Evolutionary conservation across 1,140 invertebrate genomes (phyloP).

Genomic region (Pogonomyrmex barbatus): DNA sequence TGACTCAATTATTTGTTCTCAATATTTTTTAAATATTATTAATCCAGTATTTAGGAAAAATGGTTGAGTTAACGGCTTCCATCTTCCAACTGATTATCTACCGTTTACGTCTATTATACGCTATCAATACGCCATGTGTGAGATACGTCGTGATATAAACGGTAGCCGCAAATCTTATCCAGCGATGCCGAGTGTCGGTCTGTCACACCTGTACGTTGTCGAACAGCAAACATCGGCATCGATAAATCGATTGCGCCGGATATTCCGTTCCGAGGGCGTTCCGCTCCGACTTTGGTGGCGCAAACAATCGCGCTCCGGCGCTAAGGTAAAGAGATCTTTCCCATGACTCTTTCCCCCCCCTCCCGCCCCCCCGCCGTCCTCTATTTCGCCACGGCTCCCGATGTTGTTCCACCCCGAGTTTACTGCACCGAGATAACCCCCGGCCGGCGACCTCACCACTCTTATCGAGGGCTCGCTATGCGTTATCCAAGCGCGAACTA

Average conservation of each 20-base stretch:
- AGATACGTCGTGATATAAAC: slow-evolving; percentile 5
- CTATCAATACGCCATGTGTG: slow-evolving; percentile 6
- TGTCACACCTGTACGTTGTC: slow-evolving; percentile 37
- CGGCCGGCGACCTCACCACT: slow-evolving; percentile 73
- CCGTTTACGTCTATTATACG: background rate
- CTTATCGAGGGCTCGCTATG: slow-evolving; percentile 79
- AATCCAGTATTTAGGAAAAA: background rate
- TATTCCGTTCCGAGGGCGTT: slow-evolving; percentile 43
- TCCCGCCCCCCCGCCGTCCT: background rate
- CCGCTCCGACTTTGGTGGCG: slow-evolving; percentile 64
- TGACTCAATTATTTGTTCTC: no score
- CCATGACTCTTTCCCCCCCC: slow-evolving; percentile 68
- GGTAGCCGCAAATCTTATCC: slow-evolving; percentile 48
- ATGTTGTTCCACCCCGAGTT: slow-evolving; percentile 81
- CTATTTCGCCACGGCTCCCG: slow-evolving; percentile 26
- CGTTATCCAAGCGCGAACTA: slow-evolving; percentile 80
- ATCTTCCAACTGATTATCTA: background rate
- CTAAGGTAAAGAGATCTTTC: slow-evolving; percentile 67
- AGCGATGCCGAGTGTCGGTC: slow-evolving; percentile 22
- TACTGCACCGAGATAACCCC: slow-evolving; percentile 83
- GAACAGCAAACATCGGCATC: slow-evolving; percentile 69
- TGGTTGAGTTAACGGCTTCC: background rate
- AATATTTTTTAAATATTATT: background rate
- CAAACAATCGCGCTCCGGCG: slow-evolving; percentile 71
- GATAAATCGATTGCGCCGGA: slow-evolving; percentile 74